phyloP scores from a whole-genome alignment of 2,797 vertebrate species.

The Myotis vivesi region DNA sequence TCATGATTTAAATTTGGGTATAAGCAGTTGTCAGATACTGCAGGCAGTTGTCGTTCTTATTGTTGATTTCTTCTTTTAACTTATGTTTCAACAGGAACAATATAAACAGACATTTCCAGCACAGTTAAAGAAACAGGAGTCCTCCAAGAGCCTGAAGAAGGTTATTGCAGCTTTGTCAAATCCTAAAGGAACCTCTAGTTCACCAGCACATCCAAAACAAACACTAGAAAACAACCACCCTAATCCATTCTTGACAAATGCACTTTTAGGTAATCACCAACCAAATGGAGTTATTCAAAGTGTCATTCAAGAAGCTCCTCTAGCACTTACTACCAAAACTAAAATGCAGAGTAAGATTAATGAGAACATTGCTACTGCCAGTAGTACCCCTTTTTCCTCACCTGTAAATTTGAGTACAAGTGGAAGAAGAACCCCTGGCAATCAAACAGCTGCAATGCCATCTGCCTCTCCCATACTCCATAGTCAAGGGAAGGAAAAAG shows the following conservation, averaged over 20 bases:
- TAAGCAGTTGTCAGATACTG: not conserved
- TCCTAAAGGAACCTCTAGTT: slow-evolving; percentile 84
- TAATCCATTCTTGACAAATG: slow-evolving; percentile 94
- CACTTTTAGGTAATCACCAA: slow-evolving; percentile 93
- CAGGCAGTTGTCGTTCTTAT: slow-evolving; percentile 52
- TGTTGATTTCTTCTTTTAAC: slow-evolving; percentile 57
- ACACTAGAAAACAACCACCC: slow-evolving; percentile 88
- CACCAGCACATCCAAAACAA: slow-evolving; percentile 86
- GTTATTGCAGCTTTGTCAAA: slow-evolving; percentile 84
- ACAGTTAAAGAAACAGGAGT: slow-evolving; percentile 88
- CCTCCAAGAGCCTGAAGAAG: slow-evolving; percentile 91
- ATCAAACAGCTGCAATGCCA: slow-evolving; percentile 78
- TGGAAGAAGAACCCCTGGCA: slow-evolving; percentile 84
- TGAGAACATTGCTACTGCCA: slow-evolving; percentile 84
- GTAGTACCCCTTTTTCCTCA: slow-evolving; percentile 84
- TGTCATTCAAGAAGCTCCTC: slow-evolving; percentile 92
- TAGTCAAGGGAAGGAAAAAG: slow-evolving; percentile 88
- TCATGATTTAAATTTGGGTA: slow-evolving; percentile 6
- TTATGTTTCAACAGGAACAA: slow-evolving; percentile 87
- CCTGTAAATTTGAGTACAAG: slow-evolving; percentile 90
- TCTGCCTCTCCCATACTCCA: slow-evolving; percentile 86
- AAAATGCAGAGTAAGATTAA: slow-evolving; percentile 85
- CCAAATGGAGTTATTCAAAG: slow-evolving; percentile 89
- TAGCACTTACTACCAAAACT: slow-evolving; percentile 93
- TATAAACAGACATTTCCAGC: slow-evolving; percentile 88